Percentiles rank a stretch among this genome's conserved stretches.
Evolutionary conservation across 37 sponge, comb jelly and placozoan genomes (phyloP).

Genomic region (Theonella swinhoei): DNA sequence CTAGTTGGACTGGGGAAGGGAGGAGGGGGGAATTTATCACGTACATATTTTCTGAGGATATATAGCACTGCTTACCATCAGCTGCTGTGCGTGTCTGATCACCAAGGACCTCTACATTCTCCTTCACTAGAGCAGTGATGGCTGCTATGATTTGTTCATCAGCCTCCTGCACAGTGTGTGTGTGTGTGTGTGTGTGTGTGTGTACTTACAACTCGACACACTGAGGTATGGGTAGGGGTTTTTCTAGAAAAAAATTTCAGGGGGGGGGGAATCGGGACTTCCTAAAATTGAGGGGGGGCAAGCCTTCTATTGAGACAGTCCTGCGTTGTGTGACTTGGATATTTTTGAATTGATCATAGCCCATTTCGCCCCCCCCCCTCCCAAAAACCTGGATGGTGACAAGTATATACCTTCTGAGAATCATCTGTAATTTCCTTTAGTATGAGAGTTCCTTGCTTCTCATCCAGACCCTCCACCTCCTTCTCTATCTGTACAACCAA

Average conservation of each 20-base stretch:
- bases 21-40: neutral
- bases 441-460: slow-evolving; percentile 10
- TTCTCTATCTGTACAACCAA: slow-evolving; percentile 31
- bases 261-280: too few relatives aligned
- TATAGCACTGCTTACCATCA: slow-evolving; percentile 68
- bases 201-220: too few relatives aligned
- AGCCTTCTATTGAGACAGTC: too few relatives aligned
- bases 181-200: too few relatives aligned
- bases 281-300: too few relatives aligned
- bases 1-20: slow-evolving; percentile 32
- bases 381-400: too few relatives aligned
- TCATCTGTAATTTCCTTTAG: slow-evolving; percentile 64
- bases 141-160: slow-evolving; percentile 50
- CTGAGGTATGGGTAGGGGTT: too few relatives aligned
- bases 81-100: slow-evolving; percentile 20
- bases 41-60: too few relatives aligned
- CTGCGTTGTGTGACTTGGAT: too few relatives aligned
- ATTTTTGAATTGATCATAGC: too few relatives aligned
- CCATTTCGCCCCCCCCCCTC: too few relatives aligned
- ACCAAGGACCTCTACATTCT: slow-evolving; percentile 53
- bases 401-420: slow-evolving; percentile 47
- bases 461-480: slow-evolving; percentile 44
- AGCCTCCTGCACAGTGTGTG: slow-evolving; percentile 57
- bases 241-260: too few relatives aligned
- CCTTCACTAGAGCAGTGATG: slow-evolving; percentile 65